Evolutionary conservation across 2,113 vertebrate genomes (phyloP).

Genomic region (Ailurus styani): DNA sequence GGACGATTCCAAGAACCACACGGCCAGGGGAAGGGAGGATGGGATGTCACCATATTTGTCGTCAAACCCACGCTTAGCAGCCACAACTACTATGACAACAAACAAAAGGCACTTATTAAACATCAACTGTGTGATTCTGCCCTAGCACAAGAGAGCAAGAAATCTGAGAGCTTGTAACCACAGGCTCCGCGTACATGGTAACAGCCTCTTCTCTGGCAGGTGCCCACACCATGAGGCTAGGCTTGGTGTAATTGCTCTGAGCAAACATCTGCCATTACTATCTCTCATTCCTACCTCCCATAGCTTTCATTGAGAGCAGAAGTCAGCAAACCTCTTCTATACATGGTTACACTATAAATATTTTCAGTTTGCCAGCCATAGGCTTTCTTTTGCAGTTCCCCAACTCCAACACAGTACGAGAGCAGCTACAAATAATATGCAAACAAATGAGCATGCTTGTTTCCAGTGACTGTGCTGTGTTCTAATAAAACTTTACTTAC

Average conservation of each 20-base stretch:
- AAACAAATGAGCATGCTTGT: background rate
- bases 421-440: background rate
- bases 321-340: background rate
- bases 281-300: background rate
- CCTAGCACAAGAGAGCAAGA: background rate
- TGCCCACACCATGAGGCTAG: background rate
- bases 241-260: background rate
- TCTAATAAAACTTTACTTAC: conserved; percentile 63
- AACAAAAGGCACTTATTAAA: background rate
- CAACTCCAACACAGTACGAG: background rate
- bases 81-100: background rate
- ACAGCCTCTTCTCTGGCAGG: fast-evolving
- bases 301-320: background rate
- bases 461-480: background rate
- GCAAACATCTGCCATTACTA: background rate
- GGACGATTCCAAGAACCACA: background rate
- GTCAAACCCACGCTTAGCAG: background rate
- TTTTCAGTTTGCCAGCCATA: background rate
- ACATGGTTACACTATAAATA: background rate
- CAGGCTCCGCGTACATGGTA: fast-evolving
- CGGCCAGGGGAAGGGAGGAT: background rate
- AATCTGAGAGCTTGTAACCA: background rate
- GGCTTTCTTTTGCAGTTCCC: background rate
- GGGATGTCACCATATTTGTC: too few relatives aligned
- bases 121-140: background rate